Evolutionary conservation across 1,140 invertebrate genomes (phyloP), one percentile per base, ranked within the genome.

Genomic region (Papilio polyxenes): DNA sequence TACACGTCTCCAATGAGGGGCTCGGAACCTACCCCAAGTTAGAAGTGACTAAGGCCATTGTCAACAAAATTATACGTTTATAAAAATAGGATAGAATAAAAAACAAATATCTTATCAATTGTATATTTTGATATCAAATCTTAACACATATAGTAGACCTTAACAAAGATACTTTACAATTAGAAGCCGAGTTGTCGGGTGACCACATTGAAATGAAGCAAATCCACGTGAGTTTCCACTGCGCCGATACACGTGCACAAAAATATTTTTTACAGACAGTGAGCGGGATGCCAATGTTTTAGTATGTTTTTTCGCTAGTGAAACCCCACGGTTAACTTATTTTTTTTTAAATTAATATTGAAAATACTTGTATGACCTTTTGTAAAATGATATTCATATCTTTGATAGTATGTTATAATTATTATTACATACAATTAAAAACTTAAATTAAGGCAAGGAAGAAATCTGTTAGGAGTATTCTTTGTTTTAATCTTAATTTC

Each of bases 121-220:
- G 92, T 94, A 94, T 94, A 94, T 92, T 94, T 94, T 93, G 91
- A 91, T 94, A 94, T 94, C 91, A 94, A 94, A 94, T 91, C 92
- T 93, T 93, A 92, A 86, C 89, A 92, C 87, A 92, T n/a, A 92
- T 89, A 92, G 89, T 90, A 92, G 89, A 92, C 89, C 90, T 93
- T 92, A 92, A 91, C 87, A n/a, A n/a, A n/a, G n/a, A n/a, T n/a
- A n/a, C n/a, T n/a, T n/a, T n/a, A n/a, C n/a, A 79, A 31, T 79
- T 59, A 79, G 37, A 56, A 59, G 76, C 51, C 76, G 15, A 56
- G 15, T 79, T 37, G 9, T 11, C 62, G 13, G 23, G 7, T 37
- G 15, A 8, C 65, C 1, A 37, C 59, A 3, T 31, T 23, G 9
- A 65, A 65, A 65, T n/a, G 15, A 59, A 65, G 62, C 62, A 65